Conservation (phyloP, 1,140 invertebrate species). For the Oedothorax gibbosus region DNA sequence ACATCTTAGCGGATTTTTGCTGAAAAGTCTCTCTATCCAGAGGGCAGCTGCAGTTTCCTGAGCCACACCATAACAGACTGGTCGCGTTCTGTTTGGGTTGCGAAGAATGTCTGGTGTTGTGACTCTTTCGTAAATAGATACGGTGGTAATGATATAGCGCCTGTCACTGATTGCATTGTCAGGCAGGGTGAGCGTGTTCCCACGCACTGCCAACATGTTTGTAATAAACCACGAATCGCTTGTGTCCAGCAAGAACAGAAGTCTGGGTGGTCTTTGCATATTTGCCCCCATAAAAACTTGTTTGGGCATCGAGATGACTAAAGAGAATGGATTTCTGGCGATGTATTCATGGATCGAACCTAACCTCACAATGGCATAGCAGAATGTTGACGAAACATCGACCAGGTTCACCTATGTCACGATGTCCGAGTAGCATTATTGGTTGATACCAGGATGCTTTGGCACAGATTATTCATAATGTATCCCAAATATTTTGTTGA, state of each 20-base stretch:
- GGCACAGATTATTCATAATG: no score
- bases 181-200: conserved; percentile 10
- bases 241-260: conserved; percentile 52
- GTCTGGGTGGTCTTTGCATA: conserved; percentile 50
- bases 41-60: conserved; percentile 39
- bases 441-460: no score
- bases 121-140: conserved; percentile 54
- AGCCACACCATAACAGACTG: not conserved
- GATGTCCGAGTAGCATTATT: no score
- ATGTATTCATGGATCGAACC: conserved; percentile 1
- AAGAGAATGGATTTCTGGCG: conserved; percentile 5
- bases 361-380: conserved; percentile 24
- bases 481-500: no score
- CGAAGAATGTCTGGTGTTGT: conserved; percentile 44
- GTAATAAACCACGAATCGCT: conserved; percentile 44
- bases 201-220: conserved; percentile 49
- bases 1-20: conserved; percentile 60
- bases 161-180: conserved; percentile 53
- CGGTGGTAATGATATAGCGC: conserved; percentile 55
- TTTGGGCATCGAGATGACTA: conserved; percentile 41
- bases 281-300: conserved; percentile 43
- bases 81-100: conserved; percentile 10
- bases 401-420: no score
- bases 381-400: conserved; percentile 29
- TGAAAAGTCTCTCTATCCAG: conserved; percentile 51